Evolutionary conservation across 1,140 invertebrate species (phyloP).

Genomic region (Dendroctonus ponderosae): DNA sequence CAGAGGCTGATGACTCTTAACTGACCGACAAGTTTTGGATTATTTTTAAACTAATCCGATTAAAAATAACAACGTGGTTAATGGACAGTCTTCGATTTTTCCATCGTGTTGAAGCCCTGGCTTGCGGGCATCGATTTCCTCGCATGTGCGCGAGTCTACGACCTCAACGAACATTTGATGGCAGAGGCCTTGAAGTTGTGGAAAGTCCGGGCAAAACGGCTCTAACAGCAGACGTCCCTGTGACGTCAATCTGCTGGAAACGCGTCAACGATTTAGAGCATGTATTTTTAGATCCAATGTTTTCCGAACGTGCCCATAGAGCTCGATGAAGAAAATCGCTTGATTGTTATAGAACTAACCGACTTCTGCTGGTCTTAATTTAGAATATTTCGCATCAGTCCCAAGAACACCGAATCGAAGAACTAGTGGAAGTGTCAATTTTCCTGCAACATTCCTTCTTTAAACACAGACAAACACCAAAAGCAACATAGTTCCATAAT

Average conservation of each 20-base stretch:
- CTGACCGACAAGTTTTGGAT: too few relatives aligned
- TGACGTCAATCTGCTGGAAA: constrained; percentile 10
- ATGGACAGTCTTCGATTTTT: too few relatives aligned
- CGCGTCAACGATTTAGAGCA: neutral
- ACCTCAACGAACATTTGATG: constrained; percentile 12
- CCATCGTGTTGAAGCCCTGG: neutral
- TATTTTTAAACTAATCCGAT: too few relatives aligned
- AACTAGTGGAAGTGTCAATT: too few relatives aligned
- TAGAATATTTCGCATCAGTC: neutral
- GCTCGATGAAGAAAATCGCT: too few relatives aligned
- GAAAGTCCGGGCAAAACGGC: constrained; percentile 7
- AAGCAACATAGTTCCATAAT: too few relatives aligned
- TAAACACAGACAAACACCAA: too few relatives aligned
- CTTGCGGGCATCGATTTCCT: constrained; percentile 11
- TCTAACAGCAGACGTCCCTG: neutral
- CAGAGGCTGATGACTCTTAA: too few relatives aligned
- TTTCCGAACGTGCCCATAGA: neutral
- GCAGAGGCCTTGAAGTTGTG: constrained; percentile 12
- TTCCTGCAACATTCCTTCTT: too few relatives aligned
- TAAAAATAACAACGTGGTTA: too few relatives aligned
- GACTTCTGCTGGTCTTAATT: neutral
- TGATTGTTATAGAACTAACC: too few relatives aligned
- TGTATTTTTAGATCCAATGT: neutral
- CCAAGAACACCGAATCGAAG: too few relatives aligned
- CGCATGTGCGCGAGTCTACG: constrained; percentile 11